phyloP scores from a whole-genome alignment of 2,797 vertebrate species.

The Champsocephalus gunnari region DNA sequence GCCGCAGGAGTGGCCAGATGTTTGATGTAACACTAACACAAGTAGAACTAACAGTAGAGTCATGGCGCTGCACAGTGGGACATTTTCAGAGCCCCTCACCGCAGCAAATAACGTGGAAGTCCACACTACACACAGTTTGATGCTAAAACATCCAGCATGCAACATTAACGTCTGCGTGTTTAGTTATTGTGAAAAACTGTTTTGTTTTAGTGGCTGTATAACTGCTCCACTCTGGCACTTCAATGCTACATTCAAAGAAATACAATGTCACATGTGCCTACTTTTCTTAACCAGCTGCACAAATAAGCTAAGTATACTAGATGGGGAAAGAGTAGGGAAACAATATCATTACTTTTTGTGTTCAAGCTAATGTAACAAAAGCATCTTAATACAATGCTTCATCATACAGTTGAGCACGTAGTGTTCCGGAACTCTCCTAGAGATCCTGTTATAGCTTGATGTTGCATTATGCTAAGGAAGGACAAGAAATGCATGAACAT shows the following conservation, averaged over 20 bases:
- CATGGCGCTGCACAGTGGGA: not conserved
- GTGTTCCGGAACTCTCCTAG: not conserved
- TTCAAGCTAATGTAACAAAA: too few relatives aligned
- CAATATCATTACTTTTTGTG: too few relatives aligned
- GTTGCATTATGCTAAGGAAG: too few relatives aligned
- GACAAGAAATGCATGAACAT: too few relatives aligned
- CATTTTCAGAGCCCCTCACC: not conserved
- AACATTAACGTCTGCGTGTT: not conserved
- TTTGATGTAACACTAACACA: constrained; percentile 14
- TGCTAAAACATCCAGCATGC: not conserved
- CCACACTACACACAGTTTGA: not conserved
- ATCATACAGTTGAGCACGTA: too few relatives aligned
- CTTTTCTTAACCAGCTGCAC: too few relatives aligned
- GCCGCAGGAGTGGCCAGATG: constrained; percentile 13
- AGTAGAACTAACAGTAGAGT: not conserved
- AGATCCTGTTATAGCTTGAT: not conserved
- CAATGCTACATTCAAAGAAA: too few relatives aligned
- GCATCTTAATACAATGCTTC: too few relatives aligned
- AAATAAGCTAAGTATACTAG: too few relatives aligned
- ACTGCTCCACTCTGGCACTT: not conserved
- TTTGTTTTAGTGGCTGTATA: too few relatives aligned
- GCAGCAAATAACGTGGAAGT: not conserved
- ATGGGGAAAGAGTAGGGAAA: too few relatives aligned
- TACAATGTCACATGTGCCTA: too few relatives aligned
- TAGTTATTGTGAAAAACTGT: not conserved